Evolutionary conservation across 2,888 invertebrate genomes (phyloP).

Genomic region (Drosophila histrio): DNA sequence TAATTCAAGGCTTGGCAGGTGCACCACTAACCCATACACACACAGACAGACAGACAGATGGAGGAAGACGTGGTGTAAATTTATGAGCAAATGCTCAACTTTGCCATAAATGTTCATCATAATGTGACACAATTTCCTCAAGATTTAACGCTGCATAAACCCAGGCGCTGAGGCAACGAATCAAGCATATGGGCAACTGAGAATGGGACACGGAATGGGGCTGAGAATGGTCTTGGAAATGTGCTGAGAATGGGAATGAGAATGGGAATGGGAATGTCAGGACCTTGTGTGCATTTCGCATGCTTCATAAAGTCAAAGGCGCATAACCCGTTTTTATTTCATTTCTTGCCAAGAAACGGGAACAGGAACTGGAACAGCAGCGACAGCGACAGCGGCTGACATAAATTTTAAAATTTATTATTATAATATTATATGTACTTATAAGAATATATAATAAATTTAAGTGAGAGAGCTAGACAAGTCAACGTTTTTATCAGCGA

Average conservation of each 20-base stretch:
- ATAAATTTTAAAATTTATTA: constrained; percentile 67
- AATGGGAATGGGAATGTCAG: constrained; percentile 10
- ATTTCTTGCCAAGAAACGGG: constrained; percentile 10
- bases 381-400: constrained; percentile 41
- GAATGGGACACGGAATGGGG: constrained; percentile 1
- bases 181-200: constrained; percentile 17
- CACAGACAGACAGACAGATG: not conserved
- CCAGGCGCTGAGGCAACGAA: constrained; percentile 32
- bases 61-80: constrained; percentile 43
- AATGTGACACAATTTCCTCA: constrained; percentile 78
- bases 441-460: constrained; percentile 37
- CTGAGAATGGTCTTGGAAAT: not conserved
- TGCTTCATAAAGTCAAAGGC: constrained; percentile 69
- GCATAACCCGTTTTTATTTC: constrained; percentile 51
- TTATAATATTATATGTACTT: constrained; percentile 54
- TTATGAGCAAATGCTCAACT: constrained; percentile 69
- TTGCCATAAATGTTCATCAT: constrained; percentile 76
- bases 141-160: constrained; percentile 74
- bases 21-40: constrained; percentile 9
- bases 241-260: not conserved
- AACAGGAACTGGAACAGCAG: constrained; percentile 11
- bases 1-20: constrained; percentile 48
- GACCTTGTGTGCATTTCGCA: constrained; percentile 48
- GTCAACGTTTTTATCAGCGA: constrained; percentile 49
- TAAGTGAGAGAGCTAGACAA: constrained; percentile 43